Evolutionary conservation across 2,888 invertebrate species (phyloP), one percentile per base, ranked within the genome.

Genomic region (Dryococelus australis): DNA sequence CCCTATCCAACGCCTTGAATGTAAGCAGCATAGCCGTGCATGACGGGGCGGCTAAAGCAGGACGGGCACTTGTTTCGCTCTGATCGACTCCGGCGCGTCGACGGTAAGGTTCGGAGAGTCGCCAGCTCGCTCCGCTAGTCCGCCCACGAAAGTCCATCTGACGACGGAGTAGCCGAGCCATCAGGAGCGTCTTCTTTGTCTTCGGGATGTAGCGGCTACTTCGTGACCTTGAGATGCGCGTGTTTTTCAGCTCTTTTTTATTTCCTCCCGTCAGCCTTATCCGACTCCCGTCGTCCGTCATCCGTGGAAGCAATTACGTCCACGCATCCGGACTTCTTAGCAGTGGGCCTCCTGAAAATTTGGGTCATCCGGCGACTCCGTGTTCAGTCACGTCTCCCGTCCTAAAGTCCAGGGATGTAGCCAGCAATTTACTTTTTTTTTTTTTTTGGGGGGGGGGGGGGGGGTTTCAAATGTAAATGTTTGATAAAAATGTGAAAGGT

Each of bases 121-220:
- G 3, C n/a, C 0, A 35, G 65, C n/a, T 24, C 24, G 65, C 65
- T 65, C 65, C 65, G 20, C 24, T 24, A n/a, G 65, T 20, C 65
- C 65, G n/a, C 65, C 24, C 65, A 65, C 65, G 65, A 65, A 65
- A 16, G 65, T n/a, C 65, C 65, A 24, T 24, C 65, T 65, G 12
- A 65, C 65, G 65, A 65, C 65, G 65, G 65, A n/a, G 65, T 8
- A 24, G 20, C 65, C 65, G 65, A 65, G 65, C 20, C 65, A 20
- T n/a, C n/a, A 65, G 65, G 65, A 65, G 65, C n/a, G 65, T 65
- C 65, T 65, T 65, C n/a, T 65, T 65, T 65, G 65, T 65, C 65
- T 65, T 65, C 13, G 65, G 24, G 65, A 65, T 65, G 65, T 65
- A n/a, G 65, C 65, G 65, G 65, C 65, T 8, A 65, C 65, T 65